Percentiles rank a stretch among this genome's conserved stretches.
Conservation (phyloP, 2,888 invertebrate species). For the Nymphalis polychloros region DNA sequence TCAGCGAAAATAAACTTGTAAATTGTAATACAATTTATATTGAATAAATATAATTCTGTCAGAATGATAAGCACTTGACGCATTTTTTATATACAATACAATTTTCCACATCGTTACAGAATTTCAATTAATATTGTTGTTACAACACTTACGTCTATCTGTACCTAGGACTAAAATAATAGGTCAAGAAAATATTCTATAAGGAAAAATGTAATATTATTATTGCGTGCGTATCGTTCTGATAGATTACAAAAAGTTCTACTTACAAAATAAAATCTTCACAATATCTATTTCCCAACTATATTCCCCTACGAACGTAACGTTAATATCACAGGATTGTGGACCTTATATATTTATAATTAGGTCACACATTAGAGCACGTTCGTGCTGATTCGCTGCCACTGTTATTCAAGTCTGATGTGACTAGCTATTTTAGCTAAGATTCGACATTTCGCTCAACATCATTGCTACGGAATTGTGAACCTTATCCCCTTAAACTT, state of each 20-base stretch:
- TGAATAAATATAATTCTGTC: slow-evolving; percentile 15
- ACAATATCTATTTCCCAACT: slow-evolving; percentile 32
- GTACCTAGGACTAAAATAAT: not conserved
- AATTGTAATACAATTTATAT: slow-evolving; percentile 7
- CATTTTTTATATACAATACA: not conserved
- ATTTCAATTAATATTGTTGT: not conserved
- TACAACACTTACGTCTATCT: not conserved
- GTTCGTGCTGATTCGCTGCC: slow-evolving; percentile 15
- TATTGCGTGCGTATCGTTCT: slow-evolving; percentile 6
- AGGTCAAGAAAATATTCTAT: slow-evolving; percentile 2
- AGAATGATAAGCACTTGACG: slow-evolving; percentile 17
- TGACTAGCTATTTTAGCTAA: slow-evolving; percentile 14
- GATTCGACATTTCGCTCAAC: slow-evolving; percentile 10
- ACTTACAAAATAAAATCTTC: slow-evolving; percentile 36
- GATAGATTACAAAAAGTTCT: slow-evolving; percentile 26
- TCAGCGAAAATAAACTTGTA: slow-evolving; percentile 22
- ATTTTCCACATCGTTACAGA: not conserved
- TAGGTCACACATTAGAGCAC: slow-evolving; percentile 35
- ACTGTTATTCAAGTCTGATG: slow-evolving; percentile 10
- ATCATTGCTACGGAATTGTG: slow-evolving; percentile 14
- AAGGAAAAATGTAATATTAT: not conserved
- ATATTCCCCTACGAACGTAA: slow-evolving; percentile 33
- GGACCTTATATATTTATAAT: slow-evolving; percentile 42
- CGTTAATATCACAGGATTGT: slow-evolving; percentile 61
- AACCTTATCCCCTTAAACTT: slow-evolving; percentile 11